Conservation (phyloP, 2,888 invertebrate genomes). For the Limnephilus rhombicus region DNA sequence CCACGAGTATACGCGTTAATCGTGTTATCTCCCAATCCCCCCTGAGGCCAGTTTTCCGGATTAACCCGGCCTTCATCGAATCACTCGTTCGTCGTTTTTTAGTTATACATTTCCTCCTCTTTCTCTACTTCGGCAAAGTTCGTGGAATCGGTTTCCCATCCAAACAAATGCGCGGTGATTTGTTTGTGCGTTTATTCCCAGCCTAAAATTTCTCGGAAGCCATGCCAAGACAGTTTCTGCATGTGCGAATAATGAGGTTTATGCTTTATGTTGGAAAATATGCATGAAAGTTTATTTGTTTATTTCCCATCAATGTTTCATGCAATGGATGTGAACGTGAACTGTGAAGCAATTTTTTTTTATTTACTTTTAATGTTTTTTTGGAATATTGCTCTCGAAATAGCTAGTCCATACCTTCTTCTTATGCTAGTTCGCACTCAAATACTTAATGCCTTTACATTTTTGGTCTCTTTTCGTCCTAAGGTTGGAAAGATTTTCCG, state of each 20-base stretch:
- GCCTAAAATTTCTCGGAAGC: constrained; percentile 5
- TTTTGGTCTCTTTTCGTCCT: background rate
- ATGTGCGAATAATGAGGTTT: background rate
- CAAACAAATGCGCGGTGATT: constrained; percentile 16
- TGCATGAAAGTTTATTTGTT: background rate
- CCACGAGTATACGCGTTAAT: too few relatives aligned
- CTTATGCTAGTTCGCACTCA: too few relatives aligned
- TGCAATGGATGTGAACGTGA: background rate
- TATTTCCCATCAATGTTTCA: background rate
- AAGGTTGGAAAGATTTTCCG: background rate
- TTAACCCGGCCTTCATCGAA: constrained; percentile 39
- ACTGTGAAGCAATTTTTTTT: background rate
- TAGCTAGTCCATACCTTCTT: too few relatives aligned
- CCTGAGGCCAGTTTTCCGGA: background rate
- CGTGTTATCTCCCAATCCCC: background rate
- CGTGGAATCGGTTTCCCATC: constrained; percentile 4
- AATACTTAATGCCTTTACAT: too few relatives aligned
- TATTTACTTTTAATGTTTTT: background rate
- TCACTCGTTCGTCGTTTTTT: constrained; percentile 31
- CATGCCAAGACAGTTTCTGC: constrained; percentile 10
- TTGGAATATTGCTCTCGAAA: too few relatives aligned
- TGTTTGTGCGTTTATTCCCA: constrained; percentile 21
- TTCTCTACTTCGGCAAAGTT: constrained; percentile 30
- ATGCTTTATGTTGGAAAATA: background rate
- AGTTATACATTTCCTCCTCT: constrained; percentile 44